These are phyloP conservation scores for Agapostemon virescens DNA, from an alignment of 2,888 invertebrate genomes.

Conservation along the genomic window DNA sequence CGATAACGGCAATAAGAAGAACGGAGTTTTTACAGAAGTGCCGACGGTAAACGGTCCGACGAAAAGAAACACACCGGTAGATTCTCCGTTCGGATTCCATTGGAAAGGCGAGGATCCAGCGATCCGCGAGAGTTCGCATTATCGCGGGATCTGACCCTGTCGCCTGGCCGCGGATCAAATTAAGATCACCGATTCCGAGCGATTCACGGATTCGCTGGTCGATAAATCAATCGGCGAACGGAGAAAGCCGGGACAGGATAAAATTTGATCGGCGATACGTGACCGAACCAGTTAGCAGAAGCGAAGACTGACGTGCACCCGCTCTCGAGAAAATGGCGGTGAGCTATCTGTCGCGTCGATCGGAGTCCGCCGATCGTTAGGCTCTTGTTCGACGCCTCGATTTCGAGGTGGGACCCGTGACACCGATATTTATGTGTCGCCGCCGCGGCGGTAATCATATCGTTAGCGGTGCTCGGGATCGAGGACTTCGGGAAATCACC, in stretches of 20 bases:
- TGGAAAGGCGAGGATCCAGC: neutral
- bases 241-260: slow-evolving; percentile 37
- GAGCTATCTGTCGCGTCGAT: slow-evolving; percentile 48
- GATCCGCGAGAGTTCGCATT: neutral
- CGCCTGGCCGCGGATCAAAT: slow-evolving; percentile 28
- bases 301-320: slow-evolving; percentile 33
- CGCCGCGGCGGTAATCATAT: slow-evolving; percentile 18
- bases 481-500: slow-evolving; percentile 7
- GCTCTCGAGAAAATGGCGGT: slow-evolving; percentile 38
- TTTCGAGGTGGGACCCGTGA: slow-evolving; percentile 15
- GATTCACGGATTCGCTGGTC: slow-evolving; percentile 23
- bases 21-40: neutral
- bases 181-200: slow-evolving; percentile 16
- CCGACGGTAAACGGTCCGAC: neutral
- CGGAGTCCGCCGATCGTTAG: slow-evolving; percentile 45
- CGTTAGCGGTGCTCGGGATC: slow-evolving; percentile 1
- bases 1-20: neutral
- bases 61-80: neutral
- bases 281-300: slow-evolving; percentile 51
- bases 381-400: neutral
- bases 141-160: neutral
- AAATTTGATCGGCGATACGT: slow-evolving; percentile 60
- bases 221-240: slow-evolving; percentile 40
- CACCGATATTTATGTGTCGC: slow-evolving; percentile 18
- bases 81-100: neutral